Percentiles rank a stretch among this genome's conserved stretches.
Evolutionary conservation across 2,888 invertebrate species (phyloP).

Genomic region (Chrysolina haemoptera): DNA sequence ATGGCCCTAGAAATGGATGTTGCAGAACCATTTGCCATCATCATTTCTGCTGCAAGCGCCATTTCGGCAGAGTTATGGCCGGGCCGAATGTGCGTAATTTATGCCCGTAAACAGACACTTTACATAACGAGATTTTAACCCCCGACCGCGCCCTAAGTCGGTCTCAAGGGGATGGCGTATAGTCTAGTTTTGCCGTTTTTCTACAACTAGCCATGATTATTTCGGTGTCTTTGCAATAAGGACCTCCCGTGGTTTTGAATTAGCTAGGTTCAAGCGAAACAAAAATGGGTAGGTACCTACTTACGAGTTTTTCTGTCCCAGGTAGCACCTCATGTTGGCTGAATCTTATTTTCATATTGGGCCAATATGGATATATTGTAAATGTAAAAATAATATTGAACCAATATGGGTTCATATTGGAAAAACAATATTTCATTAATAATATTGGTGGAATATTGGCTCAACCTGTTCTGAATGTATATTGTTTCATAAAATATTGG

Average conservation of each 20-base stretch:
- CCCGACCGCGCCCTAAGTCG: conserved; percentile 61
- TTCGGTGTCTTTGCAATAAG: neutral
- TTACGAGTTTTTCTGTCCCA: too few relatives aligned
- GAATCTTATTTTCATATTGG: too few relatives aligned
- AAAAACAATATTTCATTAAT: too few relatives aligned
- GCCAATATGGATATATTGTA: too few relatives aligned
- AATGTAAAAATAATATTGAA: too few relatives aligned
- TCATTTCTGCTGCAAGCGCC: conserved; percentile 65
- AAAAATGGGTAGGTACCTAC: neutral
- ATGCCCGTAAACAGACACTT: conserved; percentile 70
- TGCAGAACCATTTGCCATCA: conserved; percentile 65
- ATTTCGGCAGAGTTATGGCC: conserved; percentile 64
- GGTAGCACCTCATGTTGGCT: too few relatives aligned
- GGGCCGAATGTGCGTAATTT: conserved; percentile 67
- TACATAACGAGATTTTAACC: conserved; percentile 69
- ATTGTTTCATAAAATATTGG: too few relatives aligned
- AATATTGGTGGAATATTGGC: too few relatives aligned
- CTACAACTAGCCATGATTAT: neutral
- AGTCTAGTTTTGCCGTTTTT: conserved; percentile 20
- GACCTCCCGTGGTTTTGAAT: conserved; percentile 2
- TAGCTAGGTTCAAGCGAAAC: neutral
- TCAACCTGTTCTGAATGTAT: too few relatives aligned
- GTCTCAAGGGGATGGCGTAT: conserved; percentile 47
- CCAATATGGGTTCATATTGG: too few relatives aligned
- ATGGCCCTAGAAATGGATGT: conserved; percentile 66